These are phyloP conservation scores for Ennomos quercinarius DNA, from an alignment of 2,888 invertebrate species.

Conservation along the genomic window DNA sequence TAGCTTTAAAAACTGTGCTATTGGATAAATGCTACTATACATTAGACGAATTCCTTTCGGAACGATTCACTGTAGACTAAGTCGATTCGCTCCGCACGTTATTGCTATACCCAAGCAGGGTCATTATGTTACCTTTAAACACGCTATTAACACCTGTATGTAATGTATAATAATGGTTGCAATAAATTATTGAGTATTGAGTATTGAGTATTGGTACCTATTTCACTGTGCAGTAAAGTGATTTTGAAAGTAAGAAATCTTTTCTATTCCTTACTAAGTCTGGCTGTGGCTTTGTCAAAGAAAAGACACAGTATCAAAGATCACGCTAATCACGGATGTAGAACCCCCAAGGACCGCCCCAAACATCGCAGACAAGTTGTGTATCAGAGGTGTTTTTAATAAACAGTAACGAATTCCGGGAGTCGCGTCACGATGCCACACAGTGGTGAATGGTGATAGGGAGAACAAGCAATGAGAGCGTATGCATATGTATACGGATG, in stretches of 20 bases:
- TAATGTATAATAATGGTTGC: too few relatives aligned
- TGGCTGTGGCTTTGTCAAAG: conserved; percentile 2
- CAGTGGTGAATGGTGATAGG: conserved; percentile 37
- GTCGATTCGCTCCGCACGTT: too few relatives aligned
- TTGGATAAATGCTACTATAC: too few relatives aligned
- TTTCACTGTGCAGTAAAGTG: background rate
- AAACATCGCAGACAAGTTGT: conserved; percentile 16
- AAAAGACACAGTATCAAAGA: background rate
- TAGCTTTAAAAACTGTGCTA: too few relatives aligned
- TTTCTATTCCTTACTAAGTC: background rate
- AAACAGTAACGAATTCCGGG: conserved; percentile 35
- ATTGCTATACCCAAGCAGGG: too few relatives aligned
- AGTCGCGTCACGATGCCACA: conserved; percentile 1
- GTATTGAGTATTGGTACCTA: too few relatives aligned
- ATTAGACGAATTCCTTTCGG: too few relatives aligned
- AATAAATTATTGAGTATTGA: too few relatives aligned
- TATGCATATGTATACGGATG: conserved; percentile 59
- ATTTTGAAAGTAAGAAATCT: conserved; percentile 5
- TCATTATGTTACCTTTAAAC: too few relatives aligned
- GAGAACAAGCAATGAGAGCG: conserved; percentile 37
- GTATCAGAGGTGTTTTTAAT: conserved; percentile 34
- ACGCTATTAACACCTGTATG: too few relatives aligned
- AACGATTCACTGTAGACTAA: too few relatives aligned
- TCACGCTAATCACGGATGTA: conserved; percentile 14
- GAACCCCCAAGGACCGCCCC: conserved; percentile 9